phyloP scores from a whole-genome alignment of 1,140 invertebrate species.

The Paraescarpia echinospica region DNA sequence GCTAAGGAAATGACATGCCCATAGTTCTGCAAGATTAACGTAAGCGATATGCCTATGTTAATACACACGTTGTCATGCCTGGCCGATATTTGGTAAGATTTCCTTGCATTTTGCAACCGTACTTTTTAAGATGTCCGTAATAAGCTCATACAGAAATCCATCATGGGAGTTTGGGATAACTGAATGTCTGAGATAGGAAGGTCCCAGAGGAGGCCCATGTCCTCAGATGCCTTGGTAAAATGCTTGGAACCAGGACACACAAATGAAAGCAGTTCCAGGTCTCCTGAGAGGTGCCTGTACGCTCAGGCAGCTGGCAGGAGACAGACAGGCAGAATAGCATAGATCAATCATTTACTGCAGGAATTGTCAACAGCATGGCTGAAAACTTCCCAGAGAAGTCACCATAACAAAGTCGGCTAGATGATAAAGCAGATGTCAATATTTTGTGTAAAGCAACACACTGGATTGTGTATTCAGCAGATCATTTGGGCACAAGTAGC shows the following conservation, averaged over 20 bases:
- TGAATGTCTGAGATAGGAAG: neutral
- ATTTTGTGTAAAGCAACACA: neutral
- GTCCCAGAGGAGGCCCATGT: neutral
- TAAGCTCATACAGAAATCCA: neutral
- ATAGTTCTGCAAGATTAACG: neutral
- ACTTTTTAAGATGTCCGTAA: neutral
- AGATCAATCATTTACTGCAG: neutral
- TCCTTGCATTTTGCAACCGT: neutral
- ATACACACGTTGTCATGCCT: neutral
- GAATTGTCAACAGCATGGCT: neutral
- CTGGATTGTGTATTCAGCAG: neutral
- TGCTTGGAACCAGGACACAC: neutral
- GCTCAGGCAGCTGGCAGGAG: neutral
- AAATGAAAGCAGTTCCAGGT: no score
- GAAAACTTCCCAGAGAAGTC: neutral
- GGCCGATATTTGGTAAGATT: neutral
- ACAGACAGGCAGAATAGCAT: neutral
- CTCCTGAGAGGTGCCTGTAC: no score
- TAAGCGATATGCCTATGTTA: neutral
- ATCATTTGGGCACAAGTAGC: no score
- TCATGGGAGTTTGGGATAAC: neutral
- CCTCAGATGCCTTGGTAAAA: neutral
- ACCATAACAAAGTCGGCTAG: neutral
- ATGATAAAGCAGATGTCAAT: neutral
- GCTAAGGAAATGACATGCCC: neutral